Conservation (phyloP, 2,888 invertebrate genomes). For the Ochropacha duplaris region DNA sequence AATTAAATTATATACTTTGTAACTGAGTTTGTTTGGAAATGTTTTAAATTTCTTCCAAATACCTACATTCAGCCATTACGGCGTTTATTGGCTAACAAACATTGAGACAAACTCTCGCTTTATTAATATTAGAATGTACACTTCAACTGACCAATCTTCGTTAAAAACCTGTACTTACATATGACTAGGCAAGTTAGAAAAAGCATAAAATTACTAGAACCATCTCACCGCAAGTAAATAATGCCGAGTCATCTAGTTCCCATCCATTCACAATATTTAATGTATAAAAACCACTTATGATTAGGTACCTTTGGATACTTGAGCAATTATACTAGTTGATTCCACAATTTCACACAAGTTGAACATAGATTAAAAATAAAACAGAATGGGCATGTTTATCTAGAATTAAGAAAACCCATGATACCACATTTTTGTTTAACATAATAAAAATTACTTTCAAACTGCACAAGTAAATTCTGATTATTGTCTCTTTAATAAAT, state of each 20-base stretch:
- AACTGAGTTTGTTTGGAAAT: no score
- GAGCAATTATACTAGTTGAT: conserved; percentile 21
- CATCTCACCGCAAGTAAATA: not conserved
- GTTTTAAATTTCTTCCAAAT: no score
- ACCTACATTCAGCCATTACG: no score
- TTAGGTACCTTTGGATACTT: conserved; percentile 16
- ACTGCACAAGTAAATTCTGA: no score
- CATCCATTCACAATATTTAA: conserved; percentile 16
- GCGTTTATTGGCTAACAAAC: no score
- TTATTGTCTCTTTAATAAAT: no score
- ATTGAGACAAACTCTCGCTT: no score
- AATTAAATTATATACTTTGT: no score
- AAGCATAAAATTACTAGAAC: not conserved
- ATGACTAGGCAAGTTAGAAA: not conserved
- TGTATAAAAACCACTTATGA: conserved; percentile 16
- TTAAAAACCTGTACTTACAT: not conserved
- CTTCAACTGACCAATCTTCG: not conserved
- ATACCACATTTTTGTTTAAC: no score
- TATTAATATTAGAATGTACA: no score
- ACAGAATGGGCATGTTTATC: not conserved
- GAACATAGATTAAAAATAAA: not conserved
- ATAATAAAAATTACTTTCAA: no score
- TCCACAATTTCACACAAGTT: conserved; percentile 20
- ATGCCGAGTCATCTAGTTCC: conserved; percentile 23
- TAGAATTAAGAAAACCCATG: not conserved